Evolutionary conservation across 1,140 invertebrate genomes (phyloP), one percentile per base, ranked within the genome.

Genomic region (Temnothorax longispinosus): DNA sequence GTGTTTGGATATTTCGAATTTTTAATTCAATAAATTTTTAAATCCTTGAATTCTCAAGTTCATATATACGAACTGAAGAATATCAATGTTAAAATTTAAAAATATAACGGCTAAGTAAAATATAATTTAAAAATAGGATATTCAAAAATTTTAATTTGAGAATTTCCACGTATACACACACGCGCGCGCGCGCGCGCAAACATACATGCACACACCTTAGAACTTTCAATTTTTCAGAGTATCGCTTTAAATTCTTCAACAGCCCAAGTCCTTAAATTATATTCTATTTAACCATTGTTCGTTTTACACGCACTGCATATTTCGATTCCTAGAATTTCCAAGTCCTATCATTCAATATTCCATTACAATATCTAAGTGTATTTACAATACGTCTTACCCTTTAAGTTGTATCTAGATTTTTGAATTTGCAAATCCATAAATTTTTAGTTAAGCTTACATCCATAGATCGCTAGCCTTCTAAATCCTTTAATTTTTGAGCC

Each of bases 11-110:
- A 8, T 10, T 18, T 76, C 21, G 38, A 76, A 77, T 62, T 35
- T 52, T 35, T n/a, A 64, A 18, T 5, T 38, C 18, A 38, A 2
- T 38, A 38, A 50, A 80, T 80, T 80, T 65, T 80, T 65, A 80
- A 50, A 47, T 52, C 21, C 58, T 64, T 78, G 60, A 54, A 27
- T 44, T 21, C 15, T 56, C 11, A 75, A 74, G 4, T 72, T 72
- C 6, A n/a, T 52, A 11, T 6, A 32, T 10, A 11, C 41, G 11
- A 65, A 65, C 35, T 10, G 0, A 65, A 65, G 3, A 65, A 32
- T 65, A 65, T 65, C 60, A 3, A 65, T 65, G 41, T 65, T 18
- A 1, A 65, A 41, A 38, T 65, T 38, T 65, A 38, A 7, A n/a
- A 35, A 35, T 35, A n/a, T 65, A 65, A 65, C 18, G n/a, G 8